Evolutionary conservation across 2,797 vertebrate species (phyloP).

Genomic region (Neomorphus geoffroyi): DNA sequence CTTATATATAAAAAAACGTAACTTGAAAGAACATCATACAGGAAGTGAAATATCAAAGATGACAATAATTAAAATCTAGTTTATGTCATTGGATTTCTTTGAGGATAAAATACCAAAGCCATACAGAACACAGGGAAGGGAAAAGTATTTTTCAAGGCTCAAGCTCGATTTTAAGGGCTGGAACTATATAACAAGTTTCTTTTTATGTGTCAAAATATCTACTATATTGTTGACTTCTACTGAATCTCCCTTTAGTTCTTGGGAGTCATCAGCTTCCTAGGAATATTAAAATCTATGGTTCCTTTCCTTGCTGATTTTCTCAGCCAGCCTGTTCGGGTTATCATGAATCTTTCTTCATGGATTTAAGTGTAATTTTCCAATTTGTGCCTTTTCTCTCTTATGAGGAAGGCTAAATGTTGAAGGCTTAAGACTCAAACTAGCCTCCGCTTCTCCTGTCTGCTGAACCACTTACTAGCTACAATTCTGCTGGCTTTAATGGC

Average conservation of each 20-base stretch:
- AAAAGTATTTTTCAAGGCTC: background rate
- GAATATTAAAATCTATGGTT: background rate
- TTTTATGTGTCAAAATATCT: background rate
- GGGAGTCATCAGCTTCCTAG: background rate
- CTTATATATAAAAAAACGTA: background rate
- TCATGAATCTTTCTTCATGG: rapidly evolving
- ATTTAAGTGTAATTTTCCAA: background rate
- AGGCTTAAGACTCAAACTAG: background rate
- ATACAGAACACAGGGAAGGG: background rate
- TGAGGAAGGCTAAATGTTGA: background rate
- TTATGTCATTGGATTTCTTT: background rate
- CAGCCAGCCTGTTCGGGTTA: rapidly evolving
- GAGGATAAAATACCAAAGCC: background rate
- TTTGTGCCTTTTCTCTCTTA: background rate
- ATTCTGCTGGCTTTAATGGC: background rate
- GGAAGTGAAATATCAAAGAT: background rate
- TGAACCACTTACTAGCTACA: background rate
- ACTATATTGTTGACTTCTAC: background rate
- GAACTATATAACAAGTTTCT: background rate
- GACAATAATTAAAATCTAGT: background rate
- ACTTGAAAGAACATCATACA: background rate
- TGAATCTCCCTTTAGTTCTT: background rate
- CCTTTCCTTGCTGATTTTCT: background rate
- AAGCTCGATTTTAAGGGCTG: background rate
- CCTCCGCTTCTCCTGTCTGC: background rate